Evolutionary conservation across 2,888 invertebrate genomes (phyloP).

Genomic region (Eupithecia vulgata): DNA sequence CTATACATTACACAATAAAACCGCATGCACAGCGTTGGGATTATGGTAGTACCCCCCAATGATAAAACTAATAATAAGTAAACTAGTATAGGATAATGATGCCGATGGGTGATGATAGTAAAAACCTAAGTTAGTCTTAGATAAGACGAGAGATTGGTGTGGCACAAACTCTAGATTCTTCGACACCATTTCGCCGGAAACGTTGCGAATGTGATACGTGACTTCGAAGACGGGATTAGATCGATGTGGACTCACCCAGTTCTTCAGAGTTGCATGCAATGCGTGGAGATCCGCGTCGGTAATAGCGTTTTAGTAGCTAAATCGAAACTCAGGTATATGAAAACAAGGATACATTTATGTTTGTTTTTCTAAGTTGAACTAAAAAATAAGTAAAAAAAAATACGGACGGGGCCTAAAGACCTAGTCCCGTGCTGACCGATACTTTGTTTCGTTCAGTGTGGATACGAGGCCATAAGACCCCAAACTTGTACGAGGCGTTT

Average conservation of each 20-base stretch:
- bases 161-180: slow-evolving; percentile 54
- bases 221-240: slow-evolving; percentile 68
- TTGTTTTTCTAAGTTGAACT: too few relatives aligned
- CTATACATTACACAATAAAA: too few relatives aligned
- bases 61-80: neutral
- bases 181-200: slow-evolving; percentile 66
- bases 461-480: too few relatives aligned
- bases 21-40: neutral
- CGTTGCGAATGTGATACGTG: slow-evolving; percentile 73
- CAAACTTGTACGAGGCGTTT: too few relatives aligned
- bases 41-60: neutral
- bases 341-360: too few relatives aligned
- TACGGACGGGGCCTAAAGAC: too few relatives aligned
- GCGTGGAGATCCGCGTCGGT: slow-evolving; percentile 20
- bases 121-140: neutral
- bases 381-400: too few relatives aligned
- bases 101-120: neutral
- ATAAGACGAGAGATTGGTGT: slow-evolving; percentile 11
- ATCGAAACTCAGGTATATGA: neutral
- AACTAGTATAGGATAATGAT: too few relatives aligned
- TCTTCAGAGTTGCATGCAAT: slow-evolving; percentile 43
- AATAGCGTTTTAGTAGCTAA: neutral
- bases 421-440: too few relatives aligned
- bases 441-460: too few relatives aligned
- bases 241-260: slow-evolving; percentile 52